Base-by-base conservation (phyloP, 2,797 vertebrate genomes). In the Eulemur coronatus region DNA sequence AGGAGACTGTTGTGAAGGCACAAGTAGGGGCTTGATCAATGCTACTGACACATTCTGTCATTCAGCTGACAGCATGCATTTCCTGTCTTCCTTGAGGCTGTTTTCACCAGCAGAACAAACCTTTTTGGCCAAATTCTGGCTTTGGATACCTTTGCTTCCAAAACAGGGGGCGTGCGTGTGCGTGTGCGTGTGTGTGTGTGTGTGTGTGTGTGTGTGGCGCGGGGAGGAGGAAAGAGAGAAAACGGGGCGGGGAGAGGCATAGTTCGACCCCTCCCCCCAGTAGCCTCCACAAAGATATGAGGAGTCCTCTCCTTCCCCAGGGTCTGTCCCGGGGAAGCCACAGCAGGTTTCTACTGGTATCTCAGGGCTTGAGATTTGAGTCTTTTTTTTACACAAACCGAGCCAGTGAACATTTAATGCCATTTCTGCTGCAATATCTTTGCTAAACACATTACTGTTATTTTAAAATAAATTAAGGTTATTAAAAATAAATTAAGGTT, bases 211-310 rank as follows among this genome's bases (percentile, higher is more conserved):
- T 73, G 41, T 15, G 7, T 30, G 26, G 41, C 5, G 41, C 41
- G 43, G 9, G 11, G 57, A 41, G 20, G 1, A 12, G 22, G 12
- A 4, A 7, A n/a, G 20, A 15, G 55, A 30, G 35, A 59, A 57
- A 24, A 26, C 4, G 55, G 55, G 55, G 4, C 1, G 33, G 11
- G 22, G 38, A 57, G n/a, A 82, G 79, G 30, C 17, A 65, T 33
- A 4, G 10, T 65, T 18, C 20, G 20, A 55, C 52, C 7, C 7
- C 30, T 15, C 5, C 1, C 9, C 17, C 17, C 6, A 9, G 4
- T 13, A 46, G 18, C 13, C 18, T 24, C 43, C 10, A 30, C 3
- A 28, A 63, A n/a, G 38, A 38, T 14, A 69, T 13, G 7, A 52
- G 82, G 22, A 17, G 13, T 18, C 28, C 57, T 61, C 15, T 59